phyloP scores from a whole-genome alignment of 2,113 vertebrate species.

The Ciconia boyciana region DNA sequence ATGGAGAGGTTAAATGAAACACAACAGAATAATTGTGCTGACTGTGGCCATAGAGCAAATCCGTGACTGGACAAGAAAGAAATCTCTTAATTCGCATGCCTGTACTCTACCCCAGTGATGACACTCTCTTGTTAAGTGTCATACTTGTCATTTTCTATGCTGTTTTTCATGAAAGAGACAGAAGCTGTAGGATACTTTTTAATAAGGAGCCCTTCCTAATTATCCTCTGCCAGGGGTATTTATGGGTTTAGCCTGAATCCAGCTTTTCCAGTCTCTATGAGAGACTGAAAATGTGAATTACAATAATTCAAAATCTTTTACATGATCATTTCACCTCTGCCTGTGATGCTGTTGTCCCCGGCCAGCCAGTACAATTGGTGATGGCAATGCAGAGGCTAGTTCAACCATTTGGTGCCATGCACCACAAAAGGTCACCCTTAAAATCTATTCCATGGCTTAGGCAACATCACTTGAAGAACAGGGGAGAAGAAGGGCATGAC shows the following conservation, averaged over 20 bases:
- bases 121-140: not conserved
- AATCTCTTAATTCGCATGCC: not conserved
- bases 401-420: fast-evolving
- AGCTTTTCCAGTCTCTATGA: not conserved
- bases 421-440: not conserved
- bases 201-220: not conserved
- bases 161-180: not conserved
- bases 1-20: not conserved
- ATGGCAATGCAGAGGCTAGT: fast-evolving
- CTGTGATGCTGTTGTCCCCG: not conserved
- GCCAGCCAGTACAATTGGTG: not conserved
- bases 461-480: not conserved
- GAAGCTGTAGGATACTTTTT: not conserved
- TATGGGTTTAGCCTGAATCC: not conserved
- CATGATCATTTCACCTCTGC: not conserved
- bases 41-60: not conserved
- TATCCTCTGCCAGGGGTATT: not conserved
- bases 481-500: not conserved
- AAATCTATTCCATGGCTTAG: not conserved
- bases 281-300: not conserved
- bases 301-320: not conserved
- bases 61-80: not conserved
- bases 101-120: not conserved
- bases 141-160: not conserved
- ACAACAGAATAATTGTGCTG: not conserved